These are phyloP conservation scores for Plutella xylostella DNA, from an alignment of 2,888 invertebrate genomes.

Conservation along the genomic window DNA sequence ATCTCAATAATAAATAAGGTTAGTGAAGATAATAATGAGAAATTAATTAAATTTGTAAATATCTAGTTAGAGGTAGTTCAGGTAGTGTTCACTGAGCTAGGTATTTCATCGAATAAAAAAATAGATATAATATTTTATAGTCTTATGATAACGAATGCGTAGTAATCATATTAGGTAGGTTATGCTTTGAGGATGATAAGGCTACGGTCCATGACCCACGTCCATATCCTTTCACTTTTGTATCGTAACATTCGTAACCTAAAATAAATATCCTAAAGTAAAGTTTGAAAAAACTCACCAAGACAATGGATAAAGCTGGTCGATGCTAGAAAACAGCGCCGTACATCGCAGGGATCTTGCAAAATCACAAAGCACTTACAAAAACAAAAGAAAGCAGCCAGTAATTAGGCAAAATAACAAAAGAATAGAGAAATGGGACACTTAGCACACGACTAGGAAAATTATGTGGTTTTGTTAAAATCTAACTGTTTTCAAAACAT, in stretches of 20 bases:
- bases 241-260: neutral
- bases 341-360: conserved; percentile 38
- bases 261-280: neutral
- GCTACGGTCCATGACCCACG: neutral
- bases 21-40: no score
- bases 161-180: neutral
- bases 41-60: no score
- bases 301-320: conserved; percentile 49
- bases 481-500: neutral
- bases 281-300: conserved; percentile 39
- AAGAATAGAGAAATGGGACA: no score
- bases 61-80: no score
- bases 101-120: no score
- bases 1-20: no score
- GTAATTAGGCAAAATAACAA: conserved; percentile 27
- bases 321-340: conserved; percentile 67
- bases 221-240: neutral
- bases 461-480: conserved; percentile 46
- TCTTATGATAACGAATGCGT: neutral
- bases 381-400: conserved; percentile 29
- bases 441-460: conserved; percentile 28
- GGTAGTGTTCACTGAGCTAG: no score
- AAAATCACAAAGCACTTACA: conserved; percentile 35
- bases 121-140: no score
- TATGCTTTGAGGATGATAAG: neutral